A percentile compares a stretch with the other conserved stretches of the same genome.
phyloP scores from a whole-genome alignment of 2,797 vertebrate species.

The Caiman crocodilus region DNA sequence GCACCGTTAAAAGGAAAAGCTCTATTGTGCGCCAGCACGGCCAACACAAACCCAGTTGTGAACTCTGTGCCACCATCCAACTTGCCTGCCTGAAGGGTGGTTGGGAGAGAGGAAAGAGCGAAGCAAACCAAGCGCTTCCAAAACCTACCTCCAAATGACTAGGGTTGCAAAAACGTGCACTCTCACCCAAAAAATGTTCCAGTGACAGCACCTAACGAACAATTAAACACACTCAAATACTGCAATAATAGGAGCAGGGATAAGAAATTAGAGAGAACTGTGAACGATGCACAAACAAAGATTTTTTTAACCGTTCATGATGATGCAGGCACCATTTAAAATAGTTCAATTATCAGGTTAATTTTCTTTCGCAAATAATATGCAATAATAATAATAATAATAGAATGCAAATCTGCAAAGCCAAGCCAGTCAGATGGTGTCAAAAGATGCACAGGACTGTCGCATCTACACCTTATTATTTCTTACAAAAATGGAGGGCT shows the following conservation, averaged over 20 bases:
- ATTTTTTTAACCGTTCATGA: background rate
- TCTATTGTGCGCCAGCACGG: background rate
- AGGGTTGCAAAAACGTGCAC: background rate
- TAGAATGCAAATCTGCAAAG: accelerated
- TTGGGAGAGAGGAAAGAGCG: background rate
- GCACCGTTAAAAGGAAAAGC: background rate
- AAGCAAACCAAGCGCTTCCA: slow-evolving; percentile 9
- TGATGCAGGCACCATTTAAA: background rate
- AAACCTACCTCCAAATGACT: background rate
- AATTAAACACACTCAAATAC: background rate
- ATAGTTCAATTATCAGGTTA: no score
- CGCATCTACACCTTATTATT: slow-evolving; percentile 22
- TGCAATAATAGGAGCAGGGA: background rate
- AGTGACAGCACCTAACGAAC: background rate
- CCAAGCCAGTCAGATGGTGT: background rate
- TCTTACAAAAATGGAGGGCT: slow-evolving; percentile 15
- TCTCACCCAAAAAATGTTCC: background rate
- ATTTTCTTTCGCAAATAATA: no score
- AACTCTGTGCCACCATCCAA: background rate
- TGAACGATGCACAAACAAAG: background rate
- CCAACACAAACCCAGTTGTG: background rate
- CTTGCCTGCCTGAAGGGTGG: background rate
- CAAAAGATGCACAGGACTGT: background rate
- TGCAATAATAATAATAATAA: no score
- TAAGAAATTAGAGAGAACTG: background rate